Conservation (phyloP, 2,888 invertebrate species). For the Ophion obscuratus region DNA sequence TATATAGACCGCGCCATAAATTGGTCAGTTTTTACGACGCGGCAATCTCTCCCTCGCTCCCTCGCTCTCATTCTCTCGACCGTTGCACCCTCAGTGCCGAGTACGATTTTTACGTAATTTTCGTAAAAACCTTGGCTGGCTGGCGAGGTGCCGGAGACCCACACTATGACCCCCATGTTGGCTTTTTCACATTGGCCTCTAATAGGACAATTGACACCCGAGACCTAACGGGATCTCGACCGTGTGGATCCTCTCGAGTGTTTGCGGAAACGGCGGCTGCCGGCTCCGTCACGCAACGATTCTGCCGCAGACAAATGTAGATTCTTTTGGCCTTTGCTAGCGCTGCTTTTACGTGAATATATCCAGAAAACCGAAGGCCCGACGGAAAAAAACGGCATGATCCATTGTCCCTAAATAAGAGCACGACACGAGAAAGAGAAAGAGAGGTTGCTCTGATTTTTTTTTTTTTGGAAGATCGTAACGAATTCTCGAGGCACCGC, state of each 20-base stretch:
- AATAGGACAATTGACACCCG: slow-evolving; percentile 72
- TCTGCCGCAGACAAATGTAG: slow-evolving; percentile 39
- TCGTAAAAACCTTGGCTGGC: slow-evolving; percentile 70
- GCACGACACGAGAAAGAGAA: slow-evolving; percentile 57
- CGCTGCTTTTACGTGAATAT: slow-evolving; percentile 48
- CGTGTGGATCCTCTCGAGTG: slow-evolving; percentile 73
- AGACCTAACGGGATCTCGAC: slow-evolving; percentile 79
- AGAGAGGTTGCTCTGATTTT: slow-evolving; percentile 73
- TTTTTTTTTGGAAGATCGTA: slow-evolving; percentile 73
- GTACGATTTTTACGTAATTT: slow-evolving; percentile 61
- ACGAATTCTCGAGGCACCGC: slow-evolving; percentile 73
- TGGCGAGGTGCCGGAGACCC: slow-evolving; percentile 39
- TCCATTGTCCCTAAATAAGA: slow-evolving; percentile 64
- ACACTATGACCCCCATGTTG: slow-evolving; percentile 21
- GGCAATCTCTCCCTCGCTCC: slow-evolving; percentile 21
- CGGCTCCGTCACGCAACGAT: slow-evolving; percentile 76
- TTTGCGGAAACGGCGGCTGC: slow-evolving; percentile 80
- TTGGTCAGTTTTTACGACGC: slow-evolving; percentile 63
- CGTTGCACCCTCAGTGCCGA: slow-evolving; percentile 39
- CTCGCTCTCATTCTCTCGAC: slow-evolving; percentile 16
- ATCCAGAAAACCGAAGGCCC: slow-evolving; percentile 46
- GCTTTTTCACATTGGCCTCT: slow-evolving; percentile 43
- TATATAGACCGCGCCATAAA: slow-evolving; percentile 55
- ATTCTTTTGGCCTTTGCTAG: slow-evolving; percentile 53
- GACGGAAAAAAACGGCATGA: slow-evolving; percentile 61